Evolutionary conservation across 2,888 invertebrate genomes (phyloP), one percentile per base, ranked within the genome.

Genomic region (Dicranocentrus wangi): DNA sequence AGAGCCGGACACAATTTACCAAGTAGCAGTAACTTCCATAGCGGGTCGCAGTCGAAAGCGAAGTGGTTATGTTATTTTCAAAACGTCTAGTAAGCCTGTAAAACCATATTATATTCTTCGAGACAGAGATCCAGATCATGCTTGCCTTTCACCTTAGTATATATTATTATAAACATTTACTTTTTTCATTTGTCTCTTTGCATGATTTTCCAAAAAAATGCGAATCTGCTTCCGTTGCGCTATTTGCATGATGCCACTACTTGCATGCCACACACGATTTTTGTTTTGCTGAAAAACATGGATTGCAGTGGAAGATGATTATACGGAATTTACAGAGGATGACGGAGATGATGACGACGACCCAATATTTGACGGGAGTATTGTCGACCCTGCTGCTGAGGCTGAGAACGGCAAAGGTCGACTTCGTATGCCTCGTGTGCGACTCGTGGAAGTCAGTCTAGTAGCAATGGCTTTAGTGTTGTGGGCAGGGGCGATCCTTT

Each of bases 361-460:
- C 58, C 19, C 21, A n/a, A 25, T 60, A 1, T 68, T 28, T 47
- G 77, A 61, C 8, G 70, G 77, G 10, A 51, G 15, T 21, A 39
- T 55, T 39, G 65, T 23, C 43, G 69, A 70, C 42, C 21, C 42
- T n/a, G 25, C 60, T 13, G 63, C 28, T 51, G 69, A 69, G 28
- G 42, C 72, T 75, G 60, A 84, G 76, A 39, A 70, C 72, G 19
- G 58, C 70, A 61, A 82, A 76, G 68, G 58, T 61, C 27, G 73
- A 70, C 81, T 83, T 68, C 82, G 83, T 58, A 66, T 86, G 43
- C 87, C 87, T 13, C 72, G 82, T 93, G 95, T 96, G 88, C 93
- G 95, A 86, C 95, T 95, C 71, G 95, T 96, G 86, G 96, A 96
- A 90, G 94, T 96, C 87, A 95, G 95, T 84, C 95, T 97, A 88